Evolutionary conservation across 1,140 invertebrate species (phyloP), one percentile per base, ranked within the genome.

Genomic region (Psix sp.): DNA sequence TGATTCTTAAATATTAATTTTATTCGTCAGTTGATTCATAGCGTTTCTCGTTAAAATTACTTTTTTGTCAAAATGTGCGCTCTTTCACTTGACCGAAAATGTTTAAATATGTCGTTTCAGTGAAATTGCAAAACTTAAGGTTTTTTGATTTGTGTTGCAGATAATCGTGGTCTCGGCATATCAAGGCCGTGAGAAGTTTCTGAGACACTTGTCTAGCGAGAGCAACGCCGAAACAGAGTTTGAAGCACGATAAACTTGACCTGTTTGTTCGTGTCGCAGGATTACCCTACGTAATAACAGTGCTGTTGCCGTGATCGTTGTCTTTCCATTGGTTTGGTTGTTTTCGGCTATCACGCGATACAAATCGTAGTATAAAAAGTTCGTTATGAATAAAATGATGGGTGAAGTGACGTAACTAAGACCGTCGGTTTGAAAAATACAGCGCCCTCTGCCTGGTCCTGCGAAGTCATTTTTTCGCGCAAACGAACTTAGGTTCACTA

Each of bases 341-440:
- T 7, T 33, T 52, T 57, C 31, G 17, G 11, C 15, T 10, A 35
- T 56, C 40, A 66, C 45, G 59, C 16, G 29, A 39, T 57, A 72
- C 56, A 38, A 49, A 14, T 49, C 24, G 36, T 57, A 16, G 20
- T 20, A 13, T 1, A 39, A 16, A 59, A 59, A 51, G 51, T 16
- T 6, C 21, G 38, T 45, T 24, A 21, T 15, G 33, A n/a, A 54
- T 59, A 83, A 77, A 65, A 85, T 84, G 82, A 76, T 84, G 79
- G 83, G 80, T 60, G 83, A 84, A 80, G 80, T 85, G 67, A 84
- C 83, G 63, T 85, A 70, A 83, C 18, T 15, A 13, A 6, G 21
- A 40, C 11, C 26, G 45, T 15, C 57, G 18, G 40, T 26, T 6
- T 6, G n/a, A 6, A 13, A n/a, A n/a, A n/a, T n/a, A n/a, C n/a